Base-by-base conservation (phyloP, 1,140 invertebrate genomes). In the Diorhabda sublineata region DNA sequence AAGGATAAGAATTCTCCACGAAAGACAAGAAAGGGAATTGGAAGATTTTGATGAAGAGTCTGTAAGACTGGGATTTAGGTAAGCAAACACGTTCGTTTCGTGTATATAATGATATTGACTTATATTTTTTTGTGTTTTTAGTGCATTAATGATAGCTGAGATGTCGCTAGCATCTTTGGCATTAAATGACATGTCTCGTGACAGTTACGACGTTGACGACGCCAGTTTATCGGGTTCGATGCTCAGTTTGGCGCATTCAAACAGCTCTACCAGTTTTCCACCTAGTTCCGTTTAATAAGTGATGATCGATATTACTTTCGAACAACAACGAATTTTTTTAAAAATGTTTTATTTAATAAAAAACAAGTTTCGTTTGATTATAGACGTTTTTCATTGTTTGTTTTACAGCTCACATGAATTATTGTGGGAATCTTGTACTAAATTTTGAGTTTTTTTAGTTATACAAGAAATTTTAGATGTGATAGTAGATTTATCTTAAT, bases 41-140 rank as follows among this genome's bases (percentile, higher is more conserved):
- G 92, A 96, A 76, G 89, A 92, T 73, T 99, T 98, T 86, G 96
- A 99, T 85, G 89, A 92, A 76, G 96, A 98, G 85, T 97, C 94
- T 78, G 88, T 90, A 73, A 87, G 91, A 74, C 87, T 96, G 82
- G 97, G 97, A 78, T 96, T 95, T 84, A 95, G 91, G 92, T 94
- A 81, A 76, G 67, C 74, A 11, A 47, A 56, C 6, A 52, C 26
- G 26, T 26, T 26, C 26, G 26, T 26, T 26, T 26, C 26, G 26
- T 52, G 11, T 5, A 42, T 11, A 56, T 9, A 11, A 41, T 61
- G 42, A 9, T 3, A 2, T 45, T 41, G 41, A 26, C 47, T 45
- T 11, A n/a, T 41, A 68, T 61, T 44, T 43, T n/a, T 44, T 59
- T 67, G 64, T 67, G 47, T 62, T 74, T 75, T 5, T 62, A 77